Evolutionary conservation across 2,113 vertebrate genomes (phyloP), one percentile per base, ranked within the genome.

Genomic region (Corythornis vintsioides): DNA sequence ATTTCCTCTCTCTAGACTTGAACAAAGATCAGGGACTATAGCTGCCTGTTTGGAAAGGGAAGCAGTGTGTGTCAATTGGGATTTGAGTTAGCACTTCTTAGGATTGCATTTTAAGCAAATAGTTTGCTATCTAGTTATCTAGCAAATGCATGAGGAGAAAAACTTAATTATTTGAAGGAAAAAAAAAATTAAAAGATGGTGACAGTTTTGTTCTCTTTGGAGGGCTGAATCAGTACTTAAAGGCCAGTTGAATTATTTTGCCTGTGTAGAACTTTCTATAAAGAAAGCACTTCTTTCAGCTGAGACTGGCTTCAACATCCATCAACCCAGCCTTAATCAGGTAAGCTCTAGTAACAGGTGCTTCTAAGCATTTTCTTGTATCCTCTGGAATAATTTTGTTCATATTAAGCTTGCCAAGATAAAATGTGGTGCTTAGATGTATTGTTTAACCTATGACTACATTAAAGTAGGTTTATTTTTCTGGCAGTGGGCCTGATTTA

Each of bases 381-480:
- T 87, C 73, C 53, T 64, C 14, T 20, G 61, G 53, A 87, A 79
- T 65, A 61, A 69, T 56, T 69, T 48, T 31, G 15, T 29, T 85
- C 69, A 43, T 70, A 70, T 83, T 93, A 90, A 92, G 40, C 18
- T 89, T 93, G 84, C 55, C 80, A 75, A 65, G 35, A 78, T 72
- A 57, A 92, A 53, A 13, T 29, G 11, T 33, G 22, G 35, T 40
- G 26, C 48, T 78, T 86, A 84, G 31, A 85, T 76, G 75, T 80
- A 85, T 79, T 82, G 47, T 85, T 84, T 93, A 91, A 93, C 71
- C 71, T 91, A 22, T 69, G 67, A 79, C 78, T 93, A 7, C 42
- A 65, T 87, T 90, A 72, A 84, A 82, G 60, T 47, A 85, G 63
- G 42, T 42, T 87, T 72, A 69, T 48, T 91, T 35, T 89, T 26